Base-by-base conservation (phyloP, 2,888 invertebrate species). In the Subacronicta megacephala region DNA sequence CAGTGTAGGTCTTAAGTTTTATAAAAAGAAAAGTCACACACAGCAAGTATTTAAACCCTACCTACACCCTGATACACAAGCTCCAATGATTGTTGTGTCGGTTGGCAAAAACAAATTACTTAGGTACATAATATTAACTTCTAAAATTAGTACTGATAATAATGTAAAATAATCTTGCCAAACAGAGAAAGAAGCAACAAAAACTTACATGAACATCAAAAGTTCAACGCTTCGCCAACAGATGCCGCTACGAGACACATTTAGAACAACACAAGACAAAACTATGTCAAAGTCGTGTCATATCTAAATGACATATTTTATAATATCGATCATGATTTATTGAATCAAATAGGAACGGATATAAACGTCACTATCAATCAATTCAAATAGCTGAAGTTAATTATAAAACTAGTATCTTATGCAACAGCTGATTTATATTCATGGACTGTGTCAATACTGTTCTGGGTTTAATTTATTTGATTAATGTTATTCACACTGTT, bases 231-330 rank as follows among this genome's bases (percentile, higher is more conserved):
- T 0, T 1, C 3, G 1, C 13, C 36, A 62, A 80, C 65, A 92
- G 92, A 90, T 92, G 92, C 88, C 90, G 88, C 62, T 77, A 88
- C 68, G 33, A 9, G 79, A 78, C 60, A 23, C 73, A 42, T 46
- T 18, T 53, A 26, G 56, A 55, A 44, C 38, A 17, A 46, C 46
- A 59, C 56, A 44, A 47, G 13, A 56, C 56, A 43, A 76, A 90
- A 84, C 77, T 87, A 67, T 89, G 89, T 88, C 89, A 90, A 89
- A 90, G 86, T 77, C 87, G 81, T 81, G 80, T 78, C 78, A 77
- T 74, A 78, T 88, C 84, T 79, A 73, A 77, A 80, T 75, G 77
- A 71, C 78, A 72, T 74, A 82, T 83, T 87, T 83, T 81, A 87
- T 81, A 77, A 78, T 77, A 75, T 65, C 56, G 53, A 62, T n/a